Conservation (phyloP, 2,888 invertebrate genomes). For the Phorcus lineatus region DNA sequence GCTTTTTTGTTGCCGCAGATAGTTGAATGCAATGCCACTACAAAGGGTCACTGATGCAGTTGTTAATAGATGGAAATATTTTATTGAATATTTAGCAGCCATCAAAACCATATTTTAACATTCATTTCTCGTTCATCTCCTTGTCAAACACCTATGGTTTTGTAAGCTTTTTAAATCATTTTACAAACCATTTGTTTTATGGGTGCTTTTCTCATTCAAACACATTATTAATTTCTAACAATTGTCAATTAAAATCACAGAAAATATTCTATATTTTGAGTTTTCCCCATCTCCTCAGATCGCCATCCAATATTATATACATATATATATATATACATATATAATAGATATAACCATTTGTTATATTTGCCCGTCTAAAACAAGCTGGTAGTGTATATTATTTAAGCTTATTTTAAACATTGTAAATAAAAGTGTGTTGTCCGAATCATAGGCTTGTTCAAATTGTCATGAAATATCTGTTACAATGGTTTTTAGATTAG, state of each 20-base stretch:
- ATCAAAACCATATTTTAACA: background rate
- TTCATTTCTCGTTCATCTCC: background rate
- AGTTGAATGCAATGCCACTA: too few relatives aligned
- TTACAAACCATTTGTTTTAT: background rate
- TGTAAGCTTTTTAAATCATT: background rate
- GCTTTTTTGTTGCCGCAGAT: too few relatives aligned
- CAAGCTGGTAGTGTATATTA: constrained; percentile 1
- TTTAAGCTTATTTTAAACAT: constrained; percentile 13
- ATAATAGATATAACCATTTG: constrained; percentile 5
- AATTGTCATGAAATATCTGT: constrained; percentile 1
- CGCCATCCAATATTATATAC: background rate
- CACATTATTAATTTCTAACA: background rate
- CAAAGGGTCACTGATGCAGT: background rate
- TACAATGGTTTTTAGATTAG: background rate
- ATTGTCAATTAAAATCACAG: background rate
- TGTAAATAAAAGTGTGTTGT: constrained; percentile 10
- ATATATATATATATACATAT: background rate
- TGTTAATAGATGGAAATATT: background rate
- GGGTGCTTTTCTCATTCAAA: background rate
- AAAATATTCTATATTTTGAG: constrained; percentile 1
- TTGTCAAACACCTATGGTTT: background rate
- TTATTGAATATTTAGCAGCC: background rate
- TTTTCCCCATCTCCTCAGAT: background rate
- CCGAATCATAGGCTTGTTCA: background rate
- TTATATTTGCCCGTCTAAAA: background rate